Percentiles rank a stretch among this genome's conserved stretches.
Evolutionary conservation across 2,888 invertebrate species (phyloP).

Genomic region (Buathra laborator): DNA sequence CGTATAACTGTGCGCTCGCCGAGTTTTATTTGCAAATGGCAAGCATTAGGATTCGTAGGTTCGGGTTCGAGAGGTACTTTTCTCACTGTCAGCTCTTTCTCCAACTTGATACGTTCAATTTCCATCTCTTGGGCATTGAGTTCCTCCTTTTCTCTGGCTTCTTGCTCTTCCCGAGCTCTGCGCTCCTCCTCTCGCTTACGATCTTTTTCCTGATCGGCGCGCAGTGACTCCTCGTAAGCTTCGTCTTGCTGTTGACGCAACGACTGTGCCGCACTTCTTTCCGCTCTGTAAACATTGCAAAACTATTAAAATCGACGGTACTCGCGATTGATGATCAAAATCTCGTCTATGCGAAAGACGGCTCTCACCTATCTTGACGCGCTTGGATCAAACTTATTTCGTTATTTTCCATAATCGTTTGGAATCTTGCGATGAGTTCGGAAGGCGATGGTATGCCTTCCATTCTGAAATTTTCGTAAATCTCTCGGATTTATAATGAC

Average conservation of each 20-base stretch:
- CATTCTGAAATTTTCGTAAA: constrained; percentile 86
- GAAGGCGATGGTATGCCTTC: constrained; percentile 93
- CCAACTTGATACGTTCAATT: constrained; percentile 88
- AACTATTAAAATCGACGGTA: constrained; percentile 7
- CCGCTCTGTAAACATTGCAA: constrained; percentile 86
- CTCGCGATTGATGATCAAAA: not conserved
- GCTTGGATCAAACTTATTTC: constrained; percentile 95
- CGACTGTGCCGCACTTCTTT: constrained; percentile 94
- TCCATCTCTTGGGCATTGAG: constrained; percentile 86
- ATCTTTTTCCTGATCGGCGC: constrained; percentile 98
- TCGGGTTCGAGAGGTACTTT: constrained; percentile 92
- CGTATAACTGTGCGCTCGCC: constrained; percentile 96
- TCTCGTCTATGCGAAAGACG: not conserved
- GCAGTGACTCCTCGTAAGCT: constrained; percentile 96
- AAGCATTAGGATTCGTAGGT: constrained; percentile 89
- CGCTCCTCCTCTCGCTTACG: constrained; percentile 88
- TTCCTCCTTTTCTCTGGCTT: constrained; percentile 86
- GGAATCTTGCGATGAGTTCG: constrained; percentile 90
- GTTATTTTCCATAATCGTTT: constrained; percentile 93
- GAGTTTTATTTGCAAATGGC: constrained; percentile 95
- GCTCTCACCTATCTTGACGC: constrained; percentile 91
- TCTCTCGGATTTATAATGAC: not conserved
- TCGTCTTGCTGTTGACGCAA: constrained; percentile 96
- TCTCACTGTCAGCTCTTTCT: constrained; percentile 89
- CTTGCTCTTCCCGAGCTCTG: constrained; percentile 86